These are phyloP conservation scores for Halcyon leucocephala DNA, from an alignment of 2,797 vertebrate species.

Conservation along the genomic window DNA sequence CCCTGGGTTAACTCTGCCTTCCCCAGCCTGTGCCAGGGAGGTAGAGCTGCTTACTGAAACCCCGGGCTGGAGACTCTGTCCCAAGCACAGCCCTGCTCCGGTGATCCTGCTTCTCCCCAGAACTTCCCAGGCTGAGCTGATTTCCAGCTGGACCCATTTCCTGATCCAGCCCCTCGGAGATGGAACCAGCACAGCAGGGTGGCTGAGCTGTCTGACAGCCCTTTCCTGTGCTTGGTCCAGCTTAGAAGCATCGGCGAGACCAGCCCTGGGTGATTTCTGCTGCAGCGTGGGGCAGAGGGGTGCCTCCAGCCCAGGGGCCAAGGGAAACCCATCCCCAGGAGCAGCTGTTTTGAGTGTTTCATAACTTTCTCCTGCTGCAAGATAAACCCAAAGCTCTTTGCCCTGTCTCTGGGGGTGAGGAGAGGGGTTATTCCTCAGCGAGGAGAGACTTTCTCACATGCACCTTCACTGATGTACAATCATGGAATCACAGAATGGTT, in stretches of 20 bases:
- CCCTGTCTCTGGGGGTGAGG: not conserved
- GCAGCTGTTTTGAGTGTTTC: not conserved
- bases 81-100: not conserved
- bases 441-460: not conserved
- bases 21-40: not conserved
- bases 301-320: not conserved
- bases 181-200: accelerated
- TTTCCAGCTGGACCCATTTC: not conserved
- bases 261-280: not conserved
- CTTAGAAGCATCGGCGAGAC: accelerated
- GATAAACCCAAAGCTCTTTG: not conserved
- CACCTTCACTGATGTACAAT: too few relatives aligned
- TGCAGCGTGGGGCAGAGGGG: accelerated
- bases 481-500: not conserved
- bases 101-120: not conserved
- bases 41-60: not conserved
- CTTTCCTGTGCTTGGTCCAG: not conserved
- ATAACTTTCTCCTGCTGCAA: not conserved
- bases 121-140: not conserved
- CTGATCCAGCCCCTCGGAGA: accelerated
- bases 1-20: not conserved
- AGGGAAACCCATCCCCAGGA: not conserved
- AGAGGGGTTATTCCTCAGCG: not conserved
- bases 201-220: not conserved
- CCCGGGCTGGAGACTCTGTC: not conserved